A percentile compares a stretch with the other conserved stretches of the same genome.
Conservation (phyloP, 2,888 invertebrate genomes). For the Lasiommata megera region DNA sequence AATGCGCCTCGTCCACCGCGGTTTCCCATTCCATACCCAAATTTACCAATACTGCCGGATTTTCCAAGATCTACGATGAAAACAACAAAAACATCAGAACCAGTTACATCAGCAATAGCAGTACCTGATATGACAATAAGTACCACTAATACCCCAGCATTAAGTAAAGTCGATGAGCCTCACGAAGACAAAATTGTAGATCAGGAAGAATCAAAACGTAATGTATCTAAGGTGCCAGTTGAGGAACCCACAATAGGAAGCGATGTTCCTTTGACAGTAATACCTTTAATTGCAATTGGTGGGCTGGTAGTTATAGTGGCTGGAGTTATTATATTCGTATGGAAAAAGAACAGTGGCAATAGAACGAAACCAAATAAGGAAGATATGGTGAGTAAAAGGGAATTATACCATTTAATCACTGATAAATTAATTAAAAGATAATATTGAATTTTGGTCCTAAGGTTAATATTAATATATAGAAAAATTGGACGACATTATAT, state of each 20-base stretch:
- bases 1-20: conserved; percentile 57
- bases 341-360: conserved; percentile 84
- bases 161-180: conserved; percentile 46
- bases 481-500: no score
- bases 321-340: conserved; percentile 85
- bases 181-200: conserved; percentile 42
- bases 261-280: conserved; percentile 83
- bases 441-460: no score
- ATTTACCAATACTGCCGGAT: conserved; percentile 40
- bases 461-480: no score
- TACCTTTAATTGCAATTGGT: conserved; percentile 87
- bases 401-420: no score
- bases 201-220: conserved; percentile 46
- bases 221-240: conserved; percentile 45
- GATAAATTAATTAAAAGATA: no score
- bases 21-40: conserved; percentile 47
- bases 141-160: conserved; percentile 45
- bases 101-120: conserved; percentile 46
- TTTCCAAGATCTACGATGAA: conserved; percentile 48
- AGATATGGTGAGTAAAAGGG: conserved; percentile 83
- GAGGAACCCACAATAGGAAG: conserved; percentile 58
- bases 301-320: conserved; percentile 86
- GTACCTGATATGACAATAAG: conserved; percentile 60
- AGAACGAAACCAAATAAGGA: conserved; percentile 86
- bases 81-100: conserved; percentile 57